Percentiles rank a stretch among this genome's conserved stretches.
These are phyloP conservation scores for Sphaerodactylus townsendi DNA, from an alignment of 2,113 vertebrate species.

Conservation along the genomic window DNA sequence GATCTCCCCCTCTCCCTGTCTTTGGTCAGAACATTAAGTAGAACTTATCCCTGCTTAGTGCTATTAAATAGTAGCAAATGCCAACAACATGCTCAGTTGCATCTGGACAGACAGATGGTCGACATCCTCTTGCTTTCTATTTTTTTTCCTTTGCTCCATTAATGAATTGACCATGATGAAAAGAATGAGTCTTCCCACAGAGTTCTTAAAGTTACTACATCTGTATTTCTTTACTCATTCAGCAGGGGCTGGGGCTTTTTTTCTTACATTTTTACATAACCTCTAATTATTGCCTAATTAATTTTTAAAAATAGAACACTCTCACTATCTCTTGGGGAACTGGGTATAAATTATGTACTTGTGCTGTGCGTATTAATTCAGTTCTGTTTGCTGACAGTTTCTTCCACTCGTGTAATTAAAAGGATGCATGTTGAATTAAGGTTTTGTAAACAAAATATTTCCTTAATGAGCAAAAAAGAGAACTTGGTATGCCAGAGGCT, in stretches of 20 bases:
- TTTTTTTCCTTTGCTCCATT: conserved; percentile 66
- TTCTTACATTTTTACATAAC: conserved; percentile 13
- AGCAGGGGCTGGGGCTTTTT: too few species aligned
- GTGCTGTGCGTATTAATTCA: not conserved
- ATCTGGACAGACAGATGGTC: conserved; percentile 75
- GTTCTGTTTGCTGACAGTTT: not conserved
- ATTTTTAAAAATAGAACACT: conserved; percentile 31
- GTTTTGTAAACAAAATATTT: not conserved
- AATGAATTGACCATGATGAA: conserved; percentile 70
- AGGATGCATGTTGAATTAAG: not conserved
- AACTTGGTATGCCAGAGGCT: not conserved
- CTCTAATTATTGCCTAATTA: conserved; percentile 42
- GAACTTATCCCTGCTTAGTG: conserved; percentile 35
- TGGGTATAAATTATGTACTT: not conserved
- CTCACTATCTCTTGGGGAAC: not conserved
- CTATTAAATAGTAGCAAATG: conserved; percentile 62
- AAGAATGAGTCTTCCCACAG: conserved; percentile 48
- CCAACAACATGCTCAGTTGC: conserved; percentile 71
- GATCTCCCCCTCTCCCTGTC: conserved; percentile 34
- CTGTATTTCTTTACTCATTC: conserved; percentile 37
- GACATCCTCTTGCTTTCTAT: conserved; percentile 65
- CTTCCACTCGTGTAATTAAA: conserved; percentile 29
- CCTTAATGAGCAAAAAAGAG: not conserved
- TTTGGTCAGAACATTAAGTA: conserved; percentile 48
- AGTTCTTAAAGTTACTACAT: conserved; percentile 60